Conservation (phyloP, 2,797 vertebrate genomes). For the Antennarius maculatus region DNA sequence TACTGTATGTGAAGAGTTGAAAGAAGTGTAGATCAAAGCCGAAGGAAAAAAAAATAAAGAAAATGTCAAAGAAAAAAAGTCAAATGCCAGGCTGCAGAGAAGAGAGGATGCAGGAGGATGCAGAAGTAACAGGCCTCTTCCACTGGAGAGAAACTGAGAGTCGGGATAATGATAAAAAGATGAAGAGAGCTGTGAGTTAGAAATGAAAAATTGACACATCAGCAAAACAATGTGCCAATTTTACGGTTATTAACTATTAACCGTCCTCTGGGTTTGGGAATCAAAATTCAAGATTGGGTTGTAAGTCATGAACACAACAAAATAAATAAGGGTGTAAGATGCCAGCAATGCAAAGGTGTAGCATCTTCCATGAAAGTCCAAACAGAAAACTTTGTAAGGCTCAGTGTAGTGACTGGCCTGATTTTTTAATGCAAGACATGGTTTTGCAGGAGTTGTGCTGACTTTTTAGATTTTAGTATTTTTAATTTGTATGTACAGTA, state of each 20-base stretch:
- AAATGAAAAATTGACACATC: slow-evolving; percentile 21
- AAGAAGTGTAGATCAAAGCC: slow-evolving; percentile 71
- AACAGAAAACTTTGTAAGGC: too few species aligned
- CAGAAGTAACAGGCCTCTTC: slow-evolving; percentile 44
- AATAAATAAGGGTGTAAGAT: background rate
- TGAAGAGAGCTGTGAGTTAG: slow-evolving; percentile 10
- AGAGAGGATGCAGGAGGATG: slow-evolving; percentile 54
- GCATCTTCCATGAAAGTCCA: background rate
- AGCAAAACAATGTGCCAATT: slow-evolving; percentile 8
- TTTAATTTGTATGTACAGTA: slow-evolving; percentile 28
- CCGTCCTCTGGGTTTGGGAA: background rate
- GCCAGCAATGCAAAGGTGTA: background rate
- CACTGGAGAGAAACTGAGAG: slow-evolving; percentile 32
- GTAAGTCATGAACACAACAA: too few species aligned
- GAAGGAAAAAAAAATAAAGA: slow-evolving; percentile 18
- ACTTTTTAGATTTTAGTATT: slow-evolving; percentile 7
- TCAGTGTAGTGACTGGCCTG: too few species aligned
- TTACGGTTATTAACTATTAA: too few species aligned
- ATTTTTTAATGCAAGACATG: too few species aligned
- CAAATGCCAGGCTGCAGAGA: slow-evolving; percentile 39
- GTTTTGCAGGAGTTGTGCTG: background rate
- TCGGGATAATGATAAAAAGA: slow-evolving; percentile 27
- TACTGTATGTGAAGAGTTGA: slow-evolving; percentile 62
- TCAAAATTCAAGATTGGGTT: background rate
- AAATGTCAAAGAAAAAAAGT: slow-evolving; percentile 36